Evolutionary conservation across 2,797 vertebrate species (phyloP).

Genomic region (Chromis chromis): DNA sequence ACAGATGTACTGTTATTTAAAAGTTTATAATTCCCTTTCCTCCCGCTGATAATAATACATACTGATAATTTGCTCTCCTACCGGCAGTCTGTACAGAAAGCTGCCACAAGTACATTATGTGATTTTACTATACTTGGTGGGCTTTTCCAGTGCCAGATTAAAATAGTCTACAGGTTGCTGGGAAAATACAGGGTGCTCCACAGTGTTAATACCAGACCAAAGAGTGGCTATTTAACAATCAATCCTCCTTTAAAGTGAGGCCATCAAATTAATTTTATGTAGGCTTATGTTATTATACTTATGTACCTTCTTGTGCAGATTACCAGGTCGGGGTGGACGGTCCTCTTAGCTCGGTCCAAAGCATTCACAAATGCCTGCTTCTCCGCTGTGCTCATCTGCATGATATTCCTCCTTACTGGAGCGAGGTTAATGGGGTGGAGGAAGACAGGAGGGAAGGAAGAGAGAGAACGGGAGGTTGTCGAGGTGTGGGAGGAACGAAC

Average conservation of each 20-base stretch:
- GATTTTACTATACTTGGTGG: slow-evolving; percentile 2
- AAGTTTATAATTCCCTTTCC: slow-evolving; percentile 40
- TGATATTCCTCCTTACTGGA: slow-evolving; percentile 91
- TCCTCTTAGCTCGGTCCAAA: slow-evolving; percentile 91
- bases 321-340: slow-evolving; percentile 91
- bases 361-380: slow-evolving; percentile 87
- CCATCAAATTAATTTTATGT: neutral
- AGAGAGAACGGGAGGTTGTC: slow-evolving; percentile 17
- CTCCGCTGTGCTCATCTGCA: slow-evolving; percentile 89
- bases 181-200: slow-evolving; percentile 8
- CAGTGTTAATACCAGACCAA: slow-evolving; percentile 17
- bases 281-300: neutral
- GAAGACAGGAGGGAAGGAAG: neutral
- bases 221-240: neutral
- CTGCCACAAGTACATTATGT: slow-evolving; percentile 8
- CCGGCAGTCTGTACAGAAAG: slow-evolving; percentile 27
- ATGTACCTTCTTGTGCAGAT: slow-evolving; percentile 89
- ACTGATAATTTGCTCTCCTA: slow-evolving; percentile 33
- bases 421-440: slow-evolving; percentile 19
- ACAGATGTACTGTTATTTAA: slow-evolving; percentile 37
- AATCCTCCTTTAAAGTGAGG: slow-evolving; percentile 9
- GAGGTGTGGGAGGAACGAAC: neutral
- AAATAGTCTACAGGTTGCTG: slow-evolving; percentile 19
- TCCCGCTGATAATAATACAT: slow-evolving; percentile 1
- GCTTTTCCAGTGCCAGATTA: slow-evolving; percentile 26